Evolutionary conservation across 2,113 vertebrate genomes (phyloP).

Genomic region (Dipodomys spectabilis): DNA sequence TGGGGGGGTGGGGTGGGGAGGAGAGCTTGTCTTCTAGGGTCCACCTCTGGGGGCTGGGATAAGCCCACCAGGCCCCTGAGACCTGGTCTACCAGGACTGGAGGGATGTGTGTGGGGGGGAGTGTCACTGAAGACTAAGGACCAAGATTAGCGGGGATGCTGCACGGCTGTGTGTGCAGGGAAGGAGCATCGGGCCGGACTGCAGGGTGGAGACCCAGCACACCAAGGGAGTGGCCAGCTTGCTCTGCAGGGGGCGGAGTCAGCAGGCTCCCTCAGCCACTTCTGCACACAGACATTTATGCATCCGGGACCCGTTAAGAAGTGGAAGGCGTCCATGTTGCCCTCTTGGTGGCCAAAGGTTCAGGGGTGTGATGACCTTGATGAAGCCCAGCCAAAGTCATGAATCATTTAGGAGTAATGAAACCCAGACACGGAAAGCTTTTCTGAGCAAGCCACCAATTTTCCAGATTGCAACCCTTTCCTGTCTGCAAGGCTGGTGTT

Average conservation of each 20-base stretch:
- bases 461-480: neutral
- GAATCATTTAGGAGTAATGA: conserved; percentile 37
- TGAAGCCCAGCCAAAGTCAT: conserved; percentile 39
- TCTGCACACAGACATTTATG: neutral
- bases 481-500: neutral
- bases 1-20: too few species aligned
- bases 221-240: neutral
- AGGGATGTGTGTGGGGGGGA: too few species aligned
- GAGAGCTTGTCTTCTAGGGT: neutral
- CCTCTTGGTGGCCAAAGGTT: neutral
- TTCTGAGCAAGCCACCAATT: neutral
- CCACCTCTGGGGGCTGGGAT: accelerated
- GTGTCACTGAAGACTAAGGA: too few species aligned
- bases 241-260: neutral
- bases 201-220: neutral
- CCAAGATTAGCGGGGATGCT: too few species aligned
- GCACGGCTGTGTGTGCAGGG: too few species aligned
- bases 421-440: neutral
- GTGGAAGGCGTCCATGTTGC: neutral
- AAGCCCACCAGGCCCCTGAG: too few species aligned
- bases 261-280: neutral
- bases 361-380: conserved; percentile 46
- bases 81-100: too few species aligned
- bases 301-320: neutral
- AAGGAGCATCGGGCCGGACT: neutral